Base-by-base conservation (phyloP, 2,888 invertebrate genomes). In the Drosophila ustulata region DNA sequence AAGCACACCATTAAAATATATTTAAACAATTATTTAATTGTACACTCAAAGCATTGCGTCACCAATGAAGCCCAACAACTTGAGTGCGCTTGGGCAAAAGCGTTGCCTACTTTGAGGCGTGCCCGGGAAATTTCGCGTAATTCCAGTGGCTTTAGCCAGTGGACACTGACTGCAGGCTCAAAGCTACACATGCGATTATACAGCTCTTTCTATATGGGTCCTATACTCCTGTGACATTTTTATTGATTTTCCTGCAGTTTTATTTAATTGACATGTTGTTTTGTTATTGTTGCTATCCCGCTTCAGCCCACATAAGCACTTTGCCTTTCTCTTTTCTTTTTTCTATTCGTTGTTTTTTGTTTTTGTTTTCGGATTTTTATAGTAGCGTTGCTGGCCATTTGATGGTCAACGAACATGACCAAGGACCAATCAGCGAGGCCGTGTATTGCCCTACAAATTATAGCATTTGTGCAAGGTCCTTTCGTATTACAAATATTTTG, bases 341-440 rank as follows among this genome's bases (percentile, higher is more conserved):
- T 47, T 41, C 34, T n/a, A 37, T 39, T 39, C 18, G 28, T 41
- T 62, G 26, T 39, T 13, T 11, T 43, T 28, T 13, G 13, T 58
- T 41, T 26, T 56, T 76, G 65, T 64, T 80, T 69, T 80, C 62
- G 55, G 67, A 68, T 81, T 66, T 85, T 41, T 71, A 47, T 70
- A 64, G 64, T 46, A 45, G 80, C 34, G 64, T 66, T 67, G 37
- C 34, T 49, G 63, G n/a, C 55, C 57, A 43, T 52, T 71, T 75
- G 74, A 78, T 41, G 89, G 90, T 90, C 90, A 90, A 88, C 87
- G 89, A 76, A 88, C 90, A 90, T 77, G 78, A 75, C 75, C 90
- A 89, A 90, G 90, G 86, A 79, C 80, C 68, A 66, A 63, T 49
- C 59, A 69, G 53, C 69, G 64, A 78, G 82, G 71, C 47, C 69